phyloP scores from a whole-genome alignment of 2,113 vertebrate genomes.

The Tachysurus fulvidraco region DNA sequence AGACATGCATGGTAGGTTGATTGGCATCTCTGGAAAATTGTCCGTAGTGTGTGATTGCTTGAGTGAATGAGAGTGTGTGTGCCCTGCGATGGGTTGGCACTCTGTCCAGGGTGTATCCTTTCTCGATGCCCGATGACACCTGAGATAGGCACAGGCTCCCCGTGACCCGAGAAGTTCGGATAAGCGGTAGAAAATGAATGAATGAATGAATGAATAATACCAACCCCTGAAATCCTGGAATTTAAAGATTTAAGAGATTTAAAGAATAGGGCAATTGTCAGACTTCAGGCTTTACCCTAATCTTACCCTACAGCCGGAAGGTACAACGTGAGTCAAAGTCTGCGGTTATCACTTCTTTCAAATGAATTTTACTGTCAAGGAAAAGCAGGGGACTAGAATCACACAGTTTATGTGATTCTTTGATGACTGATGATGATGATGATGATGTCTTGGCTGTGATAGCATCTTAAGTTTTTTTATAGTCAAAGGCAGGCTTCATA shows the following conservation, averaged over 20 bases:
- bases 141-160: no score
- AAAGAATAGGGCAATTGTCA: slow-evolving; percentile 9
- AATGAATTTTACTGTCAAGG: slow-evolving; percentile 61
- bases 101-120: no score
- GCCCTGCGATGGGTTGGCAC: no score
- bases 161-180: no score
- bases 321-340: slow-evolving; percentile 41
- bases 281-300: slow-evolving; percentile 43
- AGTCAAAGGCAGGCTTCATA: slow-evolving; percentile 56
- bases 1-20: no score
- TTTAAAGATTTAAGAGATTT: not conserved
- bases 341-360: slow-evolving; percentile 59
- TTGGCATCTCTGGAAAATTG: no score
- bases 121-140: no score
- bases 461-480: slow-evolving; percentile 63
- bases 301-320: slow-evolving; percentile 23
- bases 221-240: not conserved
- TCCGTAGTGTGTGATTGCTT: no score
- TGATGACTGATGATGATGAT: slow-evolving; percentile 56
- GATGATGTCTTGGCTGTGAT: slow-evolving; percentile 66
- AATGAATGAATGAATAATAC: no score
- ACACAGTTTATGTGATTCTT: slow-evolving; percentile 65
- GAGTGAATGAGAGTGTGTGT: no score
- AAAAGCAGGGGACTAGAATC: slow-evolving; percentile 54
- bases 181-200: no score